A percentile compares a stretch with the other conserved stretches of the same genome.
Evolutionary conservation across 2,797 vertebrate species (phyloP).

Genomic region (Calcarius lapponicus): DNA sequence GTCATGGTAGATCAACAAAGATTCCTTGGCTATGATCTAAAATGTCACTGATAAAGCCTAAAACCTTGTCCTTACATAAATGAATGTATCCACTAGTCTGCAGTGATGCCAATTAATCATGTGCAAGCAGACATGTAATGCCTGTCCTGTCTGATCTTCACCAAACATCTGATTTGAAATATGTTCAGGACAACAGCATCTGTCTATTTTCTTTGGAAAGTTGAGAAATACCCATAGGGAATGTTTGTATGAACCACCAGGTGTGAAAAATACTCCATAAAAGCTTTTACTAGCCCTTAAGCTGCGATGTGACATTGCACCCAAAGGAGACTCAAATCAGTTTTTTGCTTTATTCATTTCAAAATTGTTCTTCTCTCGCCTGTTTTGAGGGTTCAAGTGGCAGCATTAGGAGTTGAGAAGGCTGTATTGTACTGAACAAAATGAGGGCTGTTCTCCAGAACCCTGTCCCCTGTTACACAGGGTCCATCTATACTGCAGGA

Average conservation of each 20-base stretch:
- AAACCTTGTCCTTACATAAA: neutral
- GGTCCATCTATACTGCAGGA: slow-evolving; percentile 50
- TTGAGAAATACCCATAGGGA: neutral
- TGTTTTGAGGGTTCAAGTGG: slow-evolving; percentile 30
- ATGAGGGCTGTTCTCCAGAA: slow-evolving; percentile 60
- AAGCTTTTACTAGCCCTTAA: neutral
- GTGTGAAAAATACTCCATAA: neutral
- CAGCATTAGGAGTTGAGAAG: slow-evolving; percentile 6
- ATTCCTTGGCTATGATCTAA: neutral
- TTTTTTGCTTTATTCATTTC: slow-evolving; percentile 42
- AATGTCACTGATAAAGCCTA: neutral
- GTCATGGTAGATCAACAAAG: neutral
- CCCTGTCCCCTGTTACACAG: slow-evolving; percentile 12
- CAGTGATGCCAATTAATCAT: neutral
- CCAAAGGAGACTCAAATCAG: neutral
- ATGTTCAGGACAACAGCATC: neutral
- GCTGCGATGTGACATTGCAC: neutral
- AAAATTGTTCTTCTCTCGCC: neutral
- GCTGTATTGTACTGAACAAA: slow-evolving; percentile 58
- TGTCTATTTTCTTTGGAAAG: neutral
- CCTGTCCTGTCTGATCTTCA: neutral
- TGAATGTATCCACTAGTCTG: neutral
- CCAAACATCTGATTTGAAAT: neutral
- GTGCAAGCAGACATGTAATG: neutral
- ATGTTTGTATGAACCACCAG: neutral